A percentile compares a stretch with the other conserved stretches of the same genome.
Evolutionary conservation across 2,888 invertebrate species (phyloP).

Genomic region (Adineta ricciae): DNA sequence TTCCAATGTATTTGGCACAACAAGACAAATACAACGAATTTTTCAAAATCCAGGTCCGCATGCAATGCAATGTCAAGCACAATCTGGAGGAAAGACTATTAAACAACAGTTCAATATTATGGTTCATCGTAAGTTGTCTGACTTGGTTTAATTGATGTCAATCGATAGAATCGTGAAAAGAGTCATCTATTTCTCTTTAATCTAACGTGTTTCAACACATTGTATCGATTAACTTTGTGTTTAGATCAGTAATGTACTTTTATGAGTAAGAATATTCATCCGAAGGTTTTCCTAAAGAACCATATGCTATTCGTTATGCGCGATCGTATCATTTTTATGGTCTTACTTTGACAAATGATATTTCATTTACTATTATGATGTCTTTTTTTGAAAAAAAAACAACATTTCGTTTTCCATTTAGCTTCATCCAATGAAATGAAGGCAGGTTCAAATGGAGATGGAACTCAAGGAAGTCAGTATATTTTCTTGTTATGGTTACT

Average conservation of each 20-base stretch:
- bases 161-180: too few relatives aligned
- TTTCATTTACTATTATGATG: too few relatives aligned
- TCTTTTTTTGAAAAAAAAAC: too few relatives aligned
- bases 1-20: not conserved
- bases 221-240: not conserved
- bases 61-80: slow-evolving; percentile 13
- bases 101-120: not conserved
- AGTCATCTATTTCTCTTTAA: too few relatives aligned
- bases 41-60: not conserved
- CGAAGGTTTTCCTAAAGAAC: not conserved
- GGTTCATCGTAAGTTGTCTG: not conserved
- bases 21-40: not conserved
- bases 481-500: not conserved
- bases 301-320: not conserved
- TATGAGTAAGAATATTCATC: not conserved
- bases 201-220: too few relatives aligned
- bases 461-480: not conserved
- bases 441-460: not conserved
- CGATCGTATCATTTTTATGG: not conserved
- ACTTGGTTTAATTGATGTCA: not conserved
- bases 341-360: too few relatives aligned
- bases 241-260: not conserved
- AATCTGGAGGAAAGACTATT: not conserved
- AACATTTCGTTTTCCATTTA: not conserved
- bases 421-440: not conserved